Evolutionary conservation across 2,888 invertebrate genomes (phyloP), one percentile per base, ranked within the genome.

Genomic region (Clanis bilineata): DNA sequence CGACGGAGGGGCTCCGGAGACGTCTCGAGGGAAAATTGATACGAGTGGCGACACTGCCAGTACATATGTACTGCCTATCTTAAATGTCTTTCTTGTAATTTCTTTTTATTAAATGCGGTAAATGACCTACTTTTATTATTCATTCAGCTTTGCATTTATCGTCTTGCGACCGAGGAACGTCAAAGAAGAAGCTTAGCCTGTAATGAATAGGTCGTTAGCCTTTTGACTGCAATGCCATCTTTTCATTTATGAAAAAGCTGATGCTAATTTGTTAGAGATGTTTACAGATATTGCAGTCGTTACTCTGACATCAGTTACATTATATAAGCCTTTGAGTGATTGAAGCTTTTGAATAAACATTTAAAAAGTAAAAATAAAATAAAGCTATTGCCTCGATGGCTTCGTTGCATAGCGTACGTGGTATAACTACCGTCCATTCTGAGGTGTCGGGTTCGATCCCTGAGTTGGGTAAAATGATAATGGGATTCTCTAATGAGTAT

Each of bases 41-140:
- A 70, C 63, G 61, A 67, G 67, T 64, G 63, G 62, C 65, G 60
- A 69, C 61, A 65, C 61, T 45, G 15, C 38, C 10, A 41, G 21
- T 7, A 32, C 25, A 15, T 18, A n/a, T 25, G 10, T 36, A 45
- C 18, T n/a, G n/a, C n/a, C n/a, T 39, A 23, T 22, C 25, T 39
- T 21, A 38, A 28, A 10, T 43, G 12, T 15, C 21, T 22, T 45
- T 2, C 22, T 57, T 38, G 15, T 23, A n/a, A 36, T 45, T 57
- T 41, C 23, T 15, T 25, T 28, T 47, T 51, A 51, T 51, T 32
- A 51, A 28, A 51, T 9, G 10, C 28, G 15, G n/a, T 28, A 10
- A 32, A 9, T 15, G 7, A 18, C 51, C 28, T 28, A 47, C 25
- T 28, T 28, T 18, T 18, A 28, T 51, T 51, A 32, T 28, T 18